Evolutionary conservation across 1,140 invertebrate genomes (phyloP), one percentile per base, ranked within the genome.

Genomic region (Macrostomum lignano): DNA sequence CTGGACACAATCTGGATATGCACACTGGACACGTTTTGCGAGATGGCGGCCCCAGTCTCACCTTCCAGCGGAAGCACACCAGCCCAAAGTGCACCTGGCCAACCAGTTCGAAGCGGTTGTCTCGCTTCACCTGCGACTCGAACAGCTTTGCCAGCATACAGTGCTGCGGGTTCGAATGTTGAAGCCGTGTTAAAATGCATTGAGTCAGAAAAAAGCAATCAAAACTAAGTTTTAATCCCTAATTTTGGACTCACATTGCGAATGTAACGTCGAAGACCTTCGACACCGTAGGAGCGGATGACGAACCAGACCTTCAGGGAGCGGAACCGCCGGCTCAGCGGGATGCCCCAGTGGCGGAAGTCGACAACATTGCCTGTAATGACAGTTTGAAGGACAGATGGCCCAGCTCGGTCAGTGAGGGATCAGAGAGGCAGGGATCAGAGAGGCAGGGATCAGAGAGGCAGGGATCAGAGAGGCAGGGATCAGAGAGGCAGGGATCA

Each of bases 271-370:
- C 84, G 77, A 11, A 96, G 55, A 3, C 86, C 82, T 22, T 74
- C 73, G 37, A 94, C 73, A 3, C 88, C 88, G 48, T 82, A 91
- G 36, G 67, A 73, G 38, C 88, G 63, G 37, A 96, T 65, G 17
- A 94, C 86, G 53, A 94, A 94, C 88, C 86, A 96, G 5, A 96
- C 56, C 52, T 96, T 96, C 22, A 96, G 58, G 1, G 84, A 74
- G 28, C 84, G 60, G 45, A 86, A 94, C 39, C 86, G 63, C 28
- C 86, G 65, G 47, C 78, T 86, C 17, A 96, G 58, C 10, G 86
- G 77, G 46, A 96, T 81, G 29, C 84, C 82, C 86, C 86, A 96
- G 55, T 96, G 84, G 66, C 67, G 68, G 51, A 93, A 93, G 60
- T 98, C 88, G 41, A 96, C 88, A 17, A 81, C 72, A 34, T 77